Evolutionary conservation across 2,888 invertebrate species (phyloP).

Genomic region (Myathropa florea): DNA sequence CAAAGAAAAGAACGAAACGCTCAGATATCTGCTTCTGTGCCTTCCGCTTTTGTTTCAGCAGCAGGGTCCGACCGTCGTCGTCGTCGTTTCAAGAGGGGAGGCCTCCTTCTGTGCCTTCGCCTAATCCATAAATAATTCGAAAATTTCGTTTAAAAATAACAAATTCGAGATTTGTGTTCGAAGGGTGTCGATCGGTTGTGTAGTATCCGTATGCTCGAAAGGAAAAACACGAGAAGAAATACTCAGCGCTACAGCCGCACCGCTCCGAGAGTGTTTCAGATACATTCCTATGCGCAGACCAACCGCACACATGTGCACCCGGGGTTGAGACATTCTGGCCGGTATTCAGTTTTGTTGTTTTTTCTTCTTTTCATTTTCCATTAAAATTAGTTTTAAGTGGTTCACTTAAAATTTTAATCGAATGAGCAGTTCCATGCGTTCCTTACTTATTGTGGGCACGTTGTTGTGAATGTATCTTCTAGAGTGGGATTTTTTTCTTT

Average conservation of each 20-base stretch:
- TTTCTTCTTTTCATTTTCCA: slow-evolving; percentile 19
- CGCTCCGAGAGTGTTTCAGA: background rate
- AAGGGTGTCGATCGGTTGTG: slow-evolving; percentile 59
- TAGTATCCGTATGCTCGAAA: background rate
- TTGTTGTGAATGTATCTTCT: background rate
- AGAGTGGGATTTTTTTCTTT: background rate
- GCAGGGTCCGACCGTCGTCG: background rate
- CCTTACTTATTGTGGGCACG: background rate
- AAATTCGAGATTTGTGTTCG: slow-evolving; percentile 54
- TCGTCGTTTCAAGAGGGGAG: background rate
- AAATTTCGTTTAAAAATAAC: slow-evolving; percentile 56
- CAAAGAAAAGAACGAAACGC: too few species aligned
- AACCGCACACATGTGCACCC: background rate
- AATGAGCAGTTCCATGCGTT: slow-evolving; percentile 41
- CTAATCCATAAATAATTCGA: slow-evolving; percentile 40
- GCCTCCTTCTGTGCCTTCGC: background rate
- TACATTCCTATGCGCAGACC: slow-evolving; percentile 16
- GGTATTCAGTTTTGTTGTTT: slow-evolving; percentile 19
- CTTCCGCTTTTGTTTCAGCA: background rate
- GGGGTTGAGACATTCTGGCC: slow-evolving; percentile 1
- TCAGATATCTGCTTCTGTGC: background rate
- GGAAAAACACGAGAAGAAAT: background rate
- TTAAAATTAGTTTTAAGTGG: slow-evolving; percentile 64
- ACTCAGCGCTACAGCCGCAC: too few species aligned
- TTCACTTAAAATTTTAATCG: slow-evolving; percentile 54